Evolutionary conservation across 2,113 vertebrate genomes (phyloP).

Genomic region (Channa maculata): DNA sequence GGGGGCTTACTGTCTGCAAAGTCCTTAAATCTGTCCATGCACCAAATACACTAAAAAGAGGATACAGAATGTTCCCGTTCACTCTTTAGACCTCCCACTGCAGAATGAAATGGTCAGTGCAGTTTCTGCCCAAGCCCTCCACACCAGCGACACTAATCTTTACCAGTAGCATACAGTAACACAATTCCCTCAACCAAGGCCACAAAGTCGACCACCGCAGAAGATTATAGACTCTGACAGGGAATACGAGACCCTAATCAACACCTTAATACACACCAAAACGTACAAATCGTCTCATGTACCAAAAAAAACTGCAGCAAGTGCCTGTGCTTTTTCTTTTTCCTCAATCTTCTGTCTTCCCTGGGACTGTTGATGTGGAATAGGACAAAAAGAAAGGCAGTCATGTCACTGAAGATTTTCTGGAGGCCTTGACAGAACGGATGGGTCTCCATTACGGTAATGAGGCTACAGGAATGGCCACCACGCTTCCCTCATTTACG

Average conservation of each 20-base stretch:
- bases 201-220: slow-evolving; percentile 55
- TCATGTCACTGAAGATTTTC: slow-evolving; percentile 79
- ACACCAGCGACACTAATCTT: slow-evolving; percentile 30
- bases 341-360: slow-evolving; percentile 29
- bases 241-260: slow-evolving; percentile 73
- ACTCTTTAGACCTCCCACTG: background rate
- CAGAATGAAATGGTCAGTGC: slow-evolving; percentile 26
- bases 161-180: slow-evolving; percentile 18
- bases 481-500: slow-evolving; percentile 82
- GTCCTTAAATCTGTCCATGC: background rate
- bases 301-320: slow-evolving; percentile 57
- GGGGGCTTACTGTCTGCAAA: slow-evolving; percentile 2
- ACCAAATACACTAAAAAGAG: background rate
- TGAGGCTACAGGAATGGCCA: slow-evolving; percentile 83
- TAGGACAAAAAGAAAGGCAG: slow-evolving; percentile 66
- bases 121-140: slow-evolving; percentile 2
- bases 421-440: slow-evolving; percentile 82
- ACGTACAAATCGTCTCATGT: slow-evolving; percentile 71
- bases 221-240: slow-evolving; percentile 74
- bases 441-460: slow-evolving; percentile 87
- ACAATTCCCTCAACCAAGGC: slow-evolving; percentile 19
- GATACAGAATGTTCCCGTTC: background rate
- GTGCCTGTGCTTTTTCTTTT: slow-evolving; percentile 45
- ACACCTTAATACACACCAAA: slow-evolving; percentile 73
- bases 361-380: slow-evolving; percentile 58